Conservation (phyloP, 1,140 invertebrate genomes). For the Drosophila miranda region DNA sequence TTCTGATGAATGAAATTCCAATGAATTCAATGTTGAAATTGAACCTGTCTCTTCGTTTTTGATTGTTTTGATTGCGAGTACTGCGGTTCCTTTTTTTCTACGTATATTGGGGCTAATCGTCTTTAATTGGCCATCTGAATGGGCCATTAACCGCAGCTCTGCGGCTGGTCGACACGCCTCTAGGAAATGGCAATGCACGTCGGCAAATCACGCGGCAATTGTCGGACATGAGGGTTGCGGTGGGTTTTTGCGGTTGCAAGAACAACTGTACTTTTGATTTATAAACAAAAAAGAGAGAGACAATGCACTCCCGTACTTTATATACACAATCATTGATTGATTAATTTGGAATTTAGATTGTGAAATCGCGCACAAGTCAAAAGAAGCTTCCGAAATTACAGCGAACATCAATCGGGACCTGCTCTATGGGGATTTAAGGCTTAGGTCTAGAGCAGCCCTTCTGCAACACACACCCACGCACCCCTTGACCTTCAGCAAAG, state of each 20-base stretch:
- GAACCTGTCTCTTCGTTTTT: constrained; percentile 24
- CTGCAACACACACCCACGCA: not conserved
- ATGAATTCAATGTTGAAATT: constrained; percentile 19
- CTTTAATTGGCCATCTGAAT: constrained; percentile 57
- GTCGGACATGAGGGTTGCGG: constrained; percentile 20
- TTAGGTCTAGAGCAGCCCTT: too few species aligned
- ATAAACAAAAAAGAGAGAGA: constrained; percentile 9
- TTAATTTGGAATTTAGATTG: constrained; percentile 3
- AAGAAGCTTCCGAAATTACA: constrained; percentile 10
- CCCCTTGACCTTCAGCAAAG: constrained; percentile 25
- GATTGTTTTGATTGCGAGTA: not conserved
- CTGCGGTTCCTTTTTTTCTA: not conserved
- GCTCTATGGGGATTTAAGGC: too few species aligned
- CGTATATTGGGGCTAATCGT: constrained; percentile 39
- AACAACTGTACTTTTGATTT: constrained; percentile 25
- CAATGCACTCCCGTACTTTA: not conserved
- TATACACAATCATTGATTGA: constrained; percentile 15
- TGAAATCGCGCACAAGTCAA: not conserved
- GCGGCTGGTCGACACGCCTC: constrained; percentile 10
- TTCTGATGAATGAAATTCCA: constrained; percentile 4
- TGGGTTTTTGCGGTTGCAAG: constrained; percentile 4
- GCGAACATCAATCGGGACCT: too few species aligned
- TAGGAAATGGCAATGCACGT: constrained; percentile 35
- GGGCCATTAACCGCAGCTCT: constrained; percentile 55
- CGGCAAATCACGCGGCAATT: constrained; percentile 40